A percentile compares a stretch with the other conserved stretches of the same genome.
phyloP scores from a whole-genome alignment of 2,113 vertebrate genomes.

The Melanerpes aurifrons region DNA sequence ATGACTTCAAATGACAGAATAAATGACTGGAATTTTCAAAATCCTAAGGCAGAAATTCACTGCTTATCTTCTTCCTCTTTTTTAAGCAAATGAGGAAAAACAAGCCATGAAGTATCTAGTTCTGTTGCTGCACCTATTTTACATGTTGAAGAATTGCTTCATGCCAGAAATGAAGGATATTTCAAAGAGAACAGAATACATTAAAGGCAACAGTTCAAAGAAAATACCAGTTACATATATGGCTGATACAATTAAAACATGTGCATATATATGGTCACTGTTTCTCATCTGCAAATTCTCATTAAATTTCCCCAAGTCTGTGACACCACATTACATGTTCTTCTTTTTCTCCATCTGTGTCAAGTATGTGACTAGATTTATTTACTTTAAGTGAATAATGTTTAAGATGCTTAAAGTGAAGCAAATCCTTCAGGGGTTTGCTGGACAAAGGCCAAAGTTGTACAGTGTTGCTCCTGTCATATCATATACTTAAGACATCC shows the following conservation, averaged over 20 bases:
- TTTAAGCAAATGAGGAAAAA: not conserved
- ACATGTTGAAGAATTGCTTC: not conserved
- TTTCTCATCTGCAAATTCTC: not conserved
- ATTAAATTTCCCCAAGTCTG: not conserved
- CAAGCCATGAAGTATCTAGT: not conserved
- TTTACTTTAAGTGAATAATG: not conserved
- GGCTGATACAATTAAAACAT: not conserved
- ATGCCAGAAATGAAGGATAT: not conserved
- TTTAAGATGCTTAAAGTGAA: slow-evolving; percentile 15
- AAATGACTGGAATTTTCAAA: not conserved
- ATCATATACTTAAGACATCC: not conserved
- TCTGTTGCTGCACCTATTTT: not conserved
- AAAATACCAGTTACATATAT: not conserved
- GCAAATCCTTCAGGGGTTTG: not conserved
- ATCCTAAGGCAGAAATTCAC: not conserved
- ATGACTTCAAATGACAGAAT: not conserved
- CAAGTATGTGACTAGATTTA: not conserved
- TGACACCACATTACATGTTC: not conserved
- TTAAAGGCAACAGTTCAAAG: not conserved
- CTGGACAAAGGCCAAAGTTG: slow-evolving; percentile 33
- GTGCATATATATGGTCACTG: not conserved
- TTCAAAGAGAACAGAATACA: not conserved
- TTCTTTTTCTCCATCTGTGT: not conserved
- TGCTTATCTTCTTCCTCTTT: not conserved
- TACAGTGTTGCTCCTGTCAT: not conserved